Conservation (phyloP, 2,888 invertebrate genomes). For the Drosophila maculinotata region DNA sequence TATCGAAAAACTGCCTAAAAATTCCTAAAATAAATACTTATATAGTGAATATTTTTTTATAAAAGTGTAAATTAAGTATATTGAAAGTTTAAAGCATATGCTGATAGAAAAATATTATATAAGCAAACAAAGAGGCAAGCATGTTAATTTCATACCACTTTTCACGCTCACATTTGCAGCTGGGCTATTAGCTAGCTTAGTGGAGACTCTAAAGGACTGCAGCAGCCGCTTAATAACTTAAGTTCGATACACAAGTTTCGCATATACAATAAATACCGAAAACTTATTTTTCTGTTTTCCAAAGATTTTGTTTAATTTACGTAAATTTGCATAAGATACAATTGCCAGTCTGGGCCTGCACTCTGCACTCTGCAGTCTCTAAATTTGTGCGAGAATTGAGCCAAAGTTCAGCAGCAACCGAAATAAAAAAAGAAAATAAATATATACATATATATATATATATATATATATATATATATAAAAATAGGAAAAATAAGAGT, state of each 20-base stretch:
- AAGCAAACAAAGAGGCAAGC: no score
- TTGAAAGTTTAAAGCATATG: no score
- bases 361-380: slow-evolving; percentile 57
- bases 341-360: slow-evolving; percentile 39
- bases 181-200: slow-evolving; percentile 4
- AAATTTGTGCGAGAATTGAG: slow-evolving; percentile 79
- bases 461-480: not conserved
- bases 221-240: slow-evolving; percentile 59
- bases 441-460: no score
- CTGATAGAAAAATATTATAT: no score
- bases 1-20: no score
- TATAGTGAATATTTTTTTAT: no score
- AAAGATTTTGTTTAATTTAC: slow-evolving; percentile 80
- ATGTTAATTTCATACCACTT: not conserved
- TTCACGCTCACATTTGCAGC: not conserved
- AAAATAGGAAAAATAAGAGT: slow-evolving; percentile 12
- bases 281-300: slow-evolving; percentile 80
- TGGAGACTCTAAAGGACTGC: slow-evolving; percentile 24
- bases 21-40: no score
- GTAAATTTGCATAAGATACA: slow-evolving; percentile 80
- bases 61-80: no score
- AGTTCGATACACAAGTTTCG: slow-evolving; percentile 76
- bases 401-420: slow-evolving; percentile 64
- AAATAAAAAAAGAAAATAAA: slow-evolving; percentile 19
- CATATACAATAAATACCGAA: slow-evolving; percentile 62